Percentiles rank a stretch among this genome's conserved stretches.
Evolutionary conservation across 2,113 vertebrate genomes (phyloP).

Genomic region (Trogon surrucura): DNA sequence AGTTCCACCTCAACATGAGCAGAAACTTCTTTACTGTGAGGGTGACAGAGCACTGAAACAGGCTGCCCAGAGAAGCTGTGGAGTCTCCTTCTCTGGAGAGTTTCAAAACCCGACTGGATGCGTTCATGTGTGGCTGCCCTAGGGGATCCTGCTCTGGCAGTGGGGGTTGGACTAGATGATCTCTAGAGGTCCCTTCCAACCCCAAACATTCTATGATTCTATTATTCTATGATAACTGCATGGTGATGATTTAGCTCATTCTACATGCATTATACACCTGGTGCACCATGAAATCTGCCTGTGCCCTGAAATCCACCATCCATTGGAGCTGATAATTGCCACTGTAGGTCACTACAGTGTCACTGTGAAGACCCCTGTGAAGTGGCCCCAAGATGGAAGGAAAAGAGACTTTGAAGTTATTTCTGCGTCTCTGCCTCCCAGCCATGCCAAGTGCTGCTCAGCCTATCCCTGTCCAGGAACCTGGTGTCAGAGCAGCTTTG

Average conservation of each 20-base stretch:
- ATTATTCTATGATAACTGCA: no score
- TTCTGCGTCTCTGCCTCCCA: background rate
- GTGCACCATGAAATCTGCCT: background rate
- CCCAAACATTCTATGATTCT: no score
- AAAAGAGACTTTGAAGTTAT: background rate
- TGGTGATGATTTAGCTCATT: background rate
- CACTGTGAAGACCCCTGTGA: background rate
- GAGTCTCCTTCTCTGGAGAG: no score
- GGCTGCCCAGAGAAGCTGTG: no score
- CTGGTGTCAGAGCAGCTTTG: background rate
- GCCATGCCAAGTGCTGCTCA: rapidly evolving
- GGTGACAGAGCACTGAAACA: no score
- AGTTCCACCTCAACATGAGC: no score
- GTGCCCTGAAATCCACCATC: background rate
- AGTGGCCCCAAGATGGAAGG: background rate
- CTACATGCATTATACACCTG: background rate
- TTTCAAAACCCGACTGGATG: no score
- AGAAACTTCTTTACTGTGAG: no score
- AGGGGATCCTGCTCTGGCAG: no score
- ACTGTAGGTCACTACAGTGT: background rate
- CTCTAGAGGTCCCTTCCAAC: no score
- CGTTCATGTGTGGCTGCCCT: no score
- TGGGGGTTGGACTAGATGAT: background rate
- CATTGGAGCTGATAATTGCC: background rate
- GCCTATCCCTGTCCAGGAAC: background rate